These are phyloP conservation scores for Grammomys dolichurus DNA, from an alignment of 2,113 vertebrate species.

Conservation along the genomic window DNA sequence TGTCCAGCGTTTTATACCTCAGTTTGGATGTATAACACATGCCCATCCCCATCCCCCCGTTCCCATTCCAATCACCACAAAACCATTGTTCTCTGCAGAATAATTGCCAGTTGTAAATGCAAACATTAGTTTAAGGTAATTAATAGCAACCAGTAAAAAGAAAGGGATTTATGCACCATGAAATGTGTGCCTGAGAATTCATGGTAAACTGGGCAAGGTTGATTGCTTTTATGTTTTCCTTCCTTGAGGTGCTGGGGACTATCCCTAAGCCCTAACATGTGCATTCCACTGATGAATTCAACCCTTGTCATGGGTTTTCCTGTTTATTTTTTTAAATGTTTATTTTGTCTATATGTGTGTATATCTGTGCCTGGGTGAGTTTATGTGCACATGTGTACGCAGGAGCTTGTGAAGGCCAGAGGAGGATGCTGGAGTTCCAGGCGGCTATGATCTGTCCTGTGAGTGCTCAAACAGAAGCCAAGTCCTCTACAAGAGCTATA, in stretches of 20 bases:
- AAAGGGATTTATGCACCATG: not conserved
- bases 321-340: not conserved
- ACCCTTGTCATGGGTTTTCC: not conserved
- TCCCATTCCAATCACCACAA: not conserved
- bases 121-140: slow-evolving; percentile 64
- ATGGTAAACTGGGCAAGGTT: slow-evolving; percentile 3
- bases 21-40: slow-evolving; percentile 9
- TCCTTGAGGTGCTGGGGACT: not conserved
- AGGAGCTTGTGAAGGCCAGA: not conserved
- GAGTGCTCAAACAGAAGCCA: not conserved
- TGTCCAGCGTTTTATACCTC: slow-evolving; percentile 52
- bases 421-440: not conserved
- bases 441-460: no score
- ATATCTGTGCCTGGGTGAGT: not conserved
- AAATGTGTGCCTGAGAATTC: slow-evolving; percentile 54
- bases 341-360: not conserved
- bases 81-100: slow-evolving; percentile 61
- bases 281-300: not conserved
- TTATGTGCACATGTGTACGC: not conserved
- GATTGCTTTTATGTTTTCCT: not conserved
- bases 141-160: slow-evolving; percentile 37
- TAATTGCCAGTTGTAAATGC: slow-evolving; percentile 13
- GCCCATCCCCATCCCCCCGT: not conserved
- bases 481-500: not conserved
- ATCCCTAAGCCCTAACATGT: not conserved